phyloP scores from a whole-genome alignment of 30 jellyfish, hydroid and myxozoan species.

The Turritopsis rubra region DNA sequence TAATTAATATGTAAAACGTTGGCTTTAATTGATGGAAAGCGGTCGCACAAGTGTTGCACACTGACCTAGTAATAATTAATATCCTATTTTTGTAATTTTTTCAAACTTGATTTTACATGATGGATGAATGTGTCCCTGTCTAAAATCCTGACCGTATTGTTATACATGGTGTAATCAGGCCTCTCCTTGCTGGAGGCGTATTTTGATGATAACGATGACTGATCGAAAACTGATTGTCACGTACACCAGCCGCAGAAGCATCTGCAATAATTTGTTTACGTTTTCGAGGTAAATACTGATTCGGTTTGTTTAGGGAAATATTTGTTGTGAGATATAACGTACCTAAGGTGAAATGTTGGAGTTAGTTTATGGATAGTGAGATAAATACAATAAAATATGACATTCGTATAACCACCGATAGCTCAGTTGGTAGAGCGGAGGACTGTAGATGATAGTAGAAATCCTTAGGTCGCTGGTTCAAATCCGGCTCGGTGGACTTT shows the following conservation, averaged over 20 bases:
- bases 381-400: not conserved
- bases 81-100: too few relatives aligned
- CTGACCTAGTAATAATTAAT: too few relatives aligned
- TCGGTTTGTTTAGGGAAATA: not conserved
- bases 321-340: constrained; percentile 7
- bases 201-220: not conserved
- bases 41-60: too few relatives aligned
- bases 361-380: too few relatives aligned
- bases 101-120: too few relatives aligned
- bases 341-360: not conserved
- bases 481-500: constrained; percentile 83
- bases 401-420: constrained; percentile 47
- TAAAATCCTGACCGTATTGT: not conserved
- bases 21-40: too few relatives aligned
- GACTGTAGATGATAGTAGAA: constrained; percentile 68
- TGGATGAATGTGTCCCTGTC: too few relatives aligned
- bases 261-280: not conserved
- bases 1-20: too few relatives aligned
- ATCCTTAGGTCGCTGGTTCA: constrained; percentile 72
- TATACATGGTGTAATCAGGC: not conserved
- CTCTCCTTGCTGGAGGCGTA: not conserved
- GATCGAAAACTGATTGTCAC: not conserved
- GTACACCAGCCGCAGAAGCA: constrained; percentile 19
- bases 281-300: constrained; percentile 22
- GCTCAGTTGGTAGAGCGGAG: constrained; percentile 97